A percentile compares a stretch with the other conserved stretches of the same genome.
These are phyloP conservation scores for Myotis lucifugus DNA, from an alignment of 2,113 vertebrate genomes.

Conservation along the genomic window DNA sequence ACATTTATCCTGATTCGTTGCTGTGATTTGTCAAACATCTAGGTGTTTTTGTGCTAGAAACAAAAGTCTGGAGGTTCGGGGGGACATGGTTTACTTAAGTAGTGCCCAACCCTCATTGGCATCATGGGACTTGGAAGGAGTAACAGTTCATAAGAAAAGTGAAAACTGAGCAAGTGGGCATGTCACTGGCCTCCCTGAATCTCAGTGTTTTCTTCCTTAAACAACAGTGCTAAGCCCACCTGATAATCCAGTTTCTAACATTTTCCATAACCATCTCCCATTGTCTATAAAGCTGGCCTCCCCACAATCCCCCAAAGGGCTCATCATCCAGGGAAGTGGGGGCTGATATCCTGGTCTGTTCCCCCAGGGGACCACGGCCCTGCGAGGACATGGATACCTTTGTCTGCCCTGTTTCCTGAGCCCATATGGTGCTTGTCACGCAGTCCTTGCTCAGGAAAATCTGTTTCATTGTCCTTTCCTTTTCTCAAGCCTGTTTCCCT, in stretches of 20 bases:
- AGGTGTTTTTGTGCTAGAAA: not conserved
- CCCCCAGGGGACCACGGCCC: not conserved
- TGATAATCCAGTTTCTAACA: not conserved
- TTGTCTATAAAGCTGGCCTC: not conserved
- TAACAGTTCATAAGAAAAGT: not conserved
- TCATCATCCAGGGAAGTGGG: not conserved
- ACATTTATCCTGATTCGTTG: not conserved
- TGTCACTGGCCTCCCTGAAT: not conserved
- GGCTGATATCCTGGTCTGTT: not conserved
- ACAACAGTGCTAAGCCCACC: not conserved
- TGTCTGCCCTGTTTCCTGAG: not conserved
- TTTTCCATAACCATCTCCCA: not conserved
- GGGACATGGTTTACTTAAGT: not conserved
- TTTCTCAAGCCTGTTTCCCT: not conserved
- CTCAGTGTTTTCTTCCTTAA: not conserved
- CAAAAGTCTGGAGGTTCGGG: not conserved
- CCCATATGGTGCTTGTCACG: accelerated
- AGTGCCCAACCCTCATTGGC: not conserved
- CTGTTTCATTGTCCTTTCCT: not conserved
- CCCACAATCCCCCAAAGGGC: accelerated
- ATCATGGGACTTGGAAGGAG: not conserved
- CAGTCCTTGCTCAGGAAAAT: not conserved
- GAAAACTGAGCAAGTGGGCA: not conserved
- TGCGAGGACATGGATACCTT: not conserved
- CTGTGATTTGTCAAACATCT: not conserved